Evolutionary conservation across 1,140 invertebrate species (phyloP), one percentile per base, ranked within the genome.

Genomic region (Mamestra configurata): DNA sequence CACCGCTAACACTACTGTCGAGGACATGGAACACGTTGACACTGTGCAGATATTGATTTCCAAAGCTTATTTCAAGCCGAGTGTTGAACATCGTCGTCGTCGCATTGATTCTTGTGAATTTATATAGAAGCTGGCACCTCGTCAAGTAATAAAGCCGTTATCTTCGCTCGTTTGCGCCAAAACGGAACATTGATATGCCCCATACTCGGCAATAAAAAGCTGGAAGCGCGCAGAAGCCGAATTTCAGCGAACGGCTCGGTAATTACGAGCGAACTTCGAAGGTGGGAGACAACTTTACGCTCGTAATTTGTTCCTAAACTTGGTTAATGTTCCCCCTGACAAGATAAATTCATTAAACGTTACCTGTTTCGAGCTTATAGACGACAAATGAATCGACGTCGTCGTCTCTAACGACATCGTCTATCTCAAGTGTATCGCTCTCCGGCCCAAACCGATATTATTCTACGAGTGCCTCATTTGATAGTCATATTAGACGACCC

Each of bases 281-380:
- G 92, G 88, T 92, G 88, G 86, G 88, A 90, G 84, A 83, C 81
- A 89, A 91, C 87, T 91, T 92, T 89, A 82, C 83, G 89, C 84
- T 87, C 83, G 88, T 93, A 94, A 94, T 93, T 93, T 93, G 90
- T 92, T 93, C 88, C 86, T 88, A 90, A 94, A 94, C 91, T 93
- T 90, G 86, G 88, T 92, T 93, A 94, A 94, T 93, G 92, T 90
- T 89, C 87, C 90, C 87, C 89, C 85, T 92, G 93, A 92, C 90
- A 90, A 90, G 90, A 89, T 94, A 91, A 94, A 94, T 94, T 93
- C 93, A 92, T 93, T 94, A 93, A 87, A 85, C 80, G 83, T 85
- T 83, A 82, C 79, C 83, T 82, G 84, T 88, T 89, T 87, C 82
- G 86, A 89, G 85, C 72, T 68, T 79, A 81, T 83, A 77, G 81